Base-by-base conservation (phyloP, 2,797 vertebrate genomes). In the Pteronotus mesoamericanus region DNA sequence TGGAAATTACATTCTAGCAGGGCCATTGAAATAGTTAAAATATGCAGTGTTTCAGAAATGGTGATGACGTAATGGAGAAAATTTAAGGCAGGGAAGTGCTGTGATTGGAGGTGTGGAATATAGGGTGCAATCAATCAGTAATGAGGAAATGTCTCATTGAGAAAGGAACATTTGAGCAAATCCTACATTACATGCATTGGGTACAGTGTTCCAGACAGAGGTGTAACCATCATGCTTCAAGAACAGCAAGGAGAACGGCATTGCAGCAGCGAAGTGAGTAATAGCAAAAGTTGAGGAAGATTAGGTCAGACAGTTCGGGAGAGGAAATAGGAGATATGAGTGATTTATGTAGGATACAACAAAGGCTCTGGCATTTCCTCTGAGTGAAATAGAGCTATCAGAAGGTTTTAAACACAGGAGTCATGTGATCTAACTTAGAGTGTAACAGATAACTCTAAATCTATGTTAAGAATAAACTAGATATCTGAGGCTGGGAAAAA, bases 371-470 rank as follows among this genome's bases (percentile, higher is more conserved):
- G 8, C 8, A 86, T 68, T 92, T 96, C 75, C 53, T 79, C 26
- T 68, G 3, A 79, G 24, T 48, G 19, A 64, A 71, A 78, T 32
- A 37, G 3, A 90, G 26, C 24, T 53, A 69, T 71, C 46, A 48
- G 18, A 87, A 34, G 1, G 6, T 46, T 71, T n/a, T 51, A 10
- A 83, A 42, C 12, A 57, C 19, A 83, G 3, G 1, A 87, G 2
- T 95, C 39, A 59, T 19, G 61, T 59, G 9, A 86, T 68, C 37
- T 89, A 64, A 74, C 18, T 89, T 75, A 79, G 11, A 68, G 22
- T 55, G 8, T 89, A 75, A 57, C 2, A 16, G 2, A 66, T 88
- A 48, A 71, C 21, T 59, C 42, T 72, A 26, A 55, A 48, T 83
- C 6, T 57, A 4, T 29, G 15, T 21, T 83, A 51, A 82, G 22